Percentiles rank a stretch among this genome's conserved stretches.
These are phyloP conservation scores for Oplegnathus fasciatus DNA, from an alignment of 2,113 vertebrate species.

Conservation along the genomic window DNA sequence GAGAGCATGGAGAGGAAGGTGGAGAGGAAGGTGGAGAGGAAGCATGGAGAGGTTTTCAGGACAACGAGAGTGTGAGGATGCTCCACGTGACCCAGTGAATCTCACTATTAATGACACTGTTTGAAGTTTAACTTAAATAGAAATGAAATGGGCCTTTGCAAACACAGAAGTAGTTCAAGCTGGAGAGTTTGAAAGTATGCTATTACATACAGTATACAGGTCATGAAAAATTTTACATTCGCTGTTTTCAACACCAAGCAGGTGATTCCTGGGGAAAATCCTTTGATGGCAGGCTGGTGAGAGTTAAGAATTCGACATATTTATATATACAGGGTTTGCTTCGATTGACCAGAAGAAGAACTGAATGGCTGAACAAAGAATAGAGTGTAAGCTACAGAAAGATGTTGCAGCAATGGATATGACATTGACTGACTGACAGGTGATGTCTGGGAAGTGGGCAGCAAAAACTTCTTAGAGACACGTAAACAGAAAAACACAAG, in stretches of 20 bases:
- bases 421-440: too few relatives aligned
- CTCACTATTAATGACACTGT: background rate
- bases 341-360: too few relatives aligned
- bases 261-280: background rate
- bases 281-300: background rate
- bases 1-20: background rate
- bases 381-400: too few relatives aligned
- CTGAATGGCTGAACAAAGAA: too few relatives aligned
- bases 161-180: background rate
- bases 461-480: too few relatives aligned
- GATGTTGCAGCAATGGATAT: too few relatives aligned
- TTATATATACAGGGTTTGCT: too few relatives aligned
- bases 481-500: too few relatives aligned
- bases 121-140: background rate
- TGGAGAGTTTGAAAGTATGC: too few relatives aligned
- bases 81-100: background rate
- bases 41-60: background rate
- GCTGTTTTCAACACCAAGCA: background rate
- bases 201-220: background rate
- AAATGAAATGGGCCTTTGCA: background rate
- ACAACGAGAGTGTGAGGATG: background rate
- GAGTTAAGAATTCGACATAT: background rate
- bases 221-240: background rate
- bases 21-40: background rate
- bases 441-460: too few relatives aligned